Evolutionary conservation across 2,113 vertebrate species (phyloP).

Genomic region (Chionomys nivalis): DNA sequence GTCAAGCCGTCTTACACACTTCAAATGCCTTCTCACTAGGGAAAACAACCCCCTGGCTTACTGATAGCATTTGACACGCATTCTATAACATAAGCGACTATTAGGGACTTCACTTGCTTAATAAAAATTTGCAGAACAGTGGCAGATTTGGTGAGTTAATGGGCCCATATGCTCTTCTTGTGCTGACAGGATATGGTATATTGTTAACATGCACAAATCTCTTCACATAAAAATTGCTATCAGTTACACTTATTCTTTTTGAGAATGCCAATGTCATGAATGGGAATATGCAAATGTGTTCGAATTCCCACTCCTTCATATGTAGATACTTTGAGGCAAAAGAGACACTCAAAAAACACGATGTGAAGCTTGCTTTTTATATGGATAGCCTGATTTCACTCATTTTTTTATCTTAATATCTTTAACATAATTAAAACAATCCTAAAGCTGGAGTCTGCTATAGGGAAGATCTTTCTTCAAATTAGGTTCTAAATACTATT

Average conservation of each 20-base stretch:
- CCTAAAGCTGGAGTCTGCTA: constrained; percentile 29
- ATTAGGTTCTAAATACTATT: not conserved
- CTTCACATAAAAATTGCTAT: constrained; percentile 76
- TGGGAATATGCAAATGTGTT: constrained; percentile 62
- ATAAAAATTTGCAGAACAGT: constrained; percentile 77
- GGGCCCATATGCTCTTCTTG: constrained; percentile 75
- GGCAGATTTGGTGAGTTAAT: constrained; percentile 73
- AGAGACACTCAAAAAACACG: constrained; percentile 44
- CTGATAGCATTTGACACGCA: constrained; percentile 66
- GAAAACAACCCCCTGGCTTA: constrained; percentile 75
- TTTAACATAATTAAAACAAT: constrained; percentile 38
- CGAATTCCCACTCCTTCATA: constrained; percentile 49
- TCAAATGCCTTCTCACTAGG: constrained; percentile 69
- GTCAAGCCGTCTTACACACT: constrained; percentile 69
- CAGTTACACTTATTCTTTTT: constrained; percentile 63
- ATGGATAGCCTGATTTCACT: not conserved
- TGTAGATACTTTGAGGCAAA: constrained; percentile 54
- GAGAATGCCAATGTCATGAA: constrained; percentile 68
- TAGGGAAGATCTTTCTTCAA: constrained; percentile 26
- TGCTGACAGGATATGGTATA: constrained; percentile 72
- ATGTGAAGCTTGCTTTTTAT: not conserved
- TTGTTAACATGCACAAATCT: constrained; percentile 72
- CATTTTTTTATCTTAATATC: constrained; percentile 57
- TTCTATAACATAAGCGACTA: constrained; percentile 73
- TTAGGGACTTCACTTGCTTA: constrained; percentile 74